These are phyloP conservation scores for Alfaro cultratus DNA, from an alignment of 2,797 vertebrate species.

Conservation along the genomic window DNA sequence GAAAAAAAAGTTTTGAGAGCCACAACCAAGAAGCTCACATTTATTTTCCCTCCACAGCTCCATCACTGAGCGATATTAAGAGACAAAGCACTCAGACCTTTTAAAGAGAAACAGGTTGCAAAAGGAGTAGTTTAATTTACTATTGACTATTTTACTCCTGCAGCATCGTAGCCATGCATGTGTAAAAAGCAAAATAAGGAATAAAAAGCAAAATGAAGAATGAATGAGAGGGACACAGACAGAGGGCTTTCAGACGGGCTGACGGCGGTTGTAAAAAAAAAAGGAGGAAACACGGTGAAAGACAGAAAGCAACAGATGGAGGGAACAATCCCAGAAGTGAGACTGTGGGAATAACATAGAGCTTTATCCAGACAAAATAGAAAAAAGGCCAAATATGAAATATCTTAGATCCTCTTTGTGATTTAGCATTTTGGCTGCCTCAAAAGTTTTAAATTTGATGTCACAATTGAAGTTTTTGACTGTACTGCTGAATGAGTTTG, in stretches of 20 bases:
- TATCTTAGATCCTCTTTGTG: slow-evolving; percentile 5
- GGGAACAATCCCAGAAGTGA: slow-evolving; percentile 43
- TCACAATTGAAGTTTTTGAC: slow-evolving; percentile 23
- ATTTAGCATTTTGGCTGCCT: slow-evolving; percentile 17
- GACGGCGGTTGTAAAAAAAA: slow-evolving; percentile 8
- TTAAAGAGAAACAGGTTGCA: slow-evolving; percentile 5
- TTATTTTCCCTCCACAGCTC: slow-evolving; percentile 2
- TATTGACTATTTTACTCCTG: slow-evolving; percentile 14
- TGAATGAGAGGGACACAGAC: slow-evolving; percentile 17
- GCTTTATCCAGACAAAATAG: slow-evolving; percentile 18
- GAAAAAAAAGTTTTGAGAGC: slow-evolving; percentile 16
- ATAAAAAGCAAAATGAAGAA: slow-evolving; percentile 14
- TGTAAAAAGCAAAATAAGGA: slow-evolving; percentile 16
- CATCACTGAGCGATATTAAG: slow-evolving; percentile 5
- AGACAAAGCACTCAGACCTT: slow-evolving; percentile 20
- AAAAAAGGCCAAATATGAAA: slow-evolving; percentile 17
- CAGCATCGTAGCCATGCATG: slow-evolving; percentile 16
- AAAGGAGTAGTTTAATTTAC: slow-evolving; percentile 23
- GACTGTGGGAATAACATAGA: slow-evolving; percentile 22
- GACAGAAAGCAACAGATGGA: slow-evolving; percentile 72
- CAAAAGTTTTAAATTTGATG: slow-evolving; percentile 18
- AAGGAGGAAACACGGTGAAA: slow-evolving; percentile 56
- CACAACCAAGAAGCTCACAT: slow-evolving; percentile 8
- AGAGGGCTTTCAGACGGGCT: slow-evolving; percentile 6
- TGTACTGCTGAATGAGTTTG: slow-evolving; percentile 12